Conservation (phyloP, 1,140 invertebrate species). For the Neodiprion pinetum region DNA sequence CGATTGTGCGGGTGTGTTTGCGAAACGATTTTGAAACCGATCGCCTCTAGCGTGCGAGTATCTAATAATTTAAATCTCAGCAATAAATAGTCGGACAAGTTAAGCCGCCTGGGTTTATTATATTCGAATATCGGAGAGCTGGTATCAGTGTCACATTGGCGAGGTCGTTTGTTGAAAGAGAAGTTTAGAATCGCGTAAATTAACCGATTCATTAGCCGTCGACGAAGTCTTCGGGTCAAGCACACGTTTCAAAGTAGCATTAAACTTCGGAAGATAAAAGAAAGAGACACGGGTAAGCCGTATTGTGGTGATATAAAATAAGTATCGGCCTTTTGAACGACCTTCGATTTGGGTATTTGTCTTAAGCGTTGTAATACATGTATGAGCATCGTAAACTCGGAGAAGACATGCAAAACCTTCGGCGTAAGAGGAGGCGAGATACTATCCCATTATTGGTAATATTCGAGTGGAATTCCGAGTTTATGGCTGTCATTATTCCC, state of each 20-base stretch:
- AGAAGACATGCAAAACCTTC: background rate
- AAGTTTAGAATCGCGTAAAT: background rate
- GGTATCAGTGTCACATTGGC: background rate
- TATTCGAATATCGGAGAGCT: background rate
- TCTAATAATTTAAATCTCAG: background rate
- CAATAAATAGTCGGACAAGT: background rate
- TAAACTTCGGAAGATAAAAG: background rate
- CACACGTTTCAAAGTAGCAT: background rate
- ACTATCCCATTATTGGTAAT: conserved; percentile 1
- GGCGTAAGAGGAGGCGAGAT: background rate
- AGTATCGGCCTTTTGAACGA: background rate
- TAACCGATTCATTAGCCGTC: background rate
- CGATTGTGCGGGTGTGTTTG: no score
- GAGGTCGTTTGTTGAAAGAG: background rate
- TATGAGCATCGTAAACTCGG: background rate
- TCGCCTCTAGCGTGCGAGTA: background rate
- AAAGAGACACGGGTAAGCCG: no score
- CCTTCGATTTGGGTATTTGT: background rate
- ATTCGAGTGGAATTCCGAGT: background rate
- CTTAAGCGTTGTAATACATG: no score
- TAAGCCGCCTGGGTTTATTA: background rate
- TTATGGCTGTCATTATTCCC: no score
- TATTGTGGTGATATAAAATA: background rate
- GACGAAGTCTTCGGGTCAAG: background rate
- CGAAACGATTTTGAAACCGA: no score